Conservation (phyloP, 1,140 invertebrate genomes). For the Chionoecetes opilio region DNA sequence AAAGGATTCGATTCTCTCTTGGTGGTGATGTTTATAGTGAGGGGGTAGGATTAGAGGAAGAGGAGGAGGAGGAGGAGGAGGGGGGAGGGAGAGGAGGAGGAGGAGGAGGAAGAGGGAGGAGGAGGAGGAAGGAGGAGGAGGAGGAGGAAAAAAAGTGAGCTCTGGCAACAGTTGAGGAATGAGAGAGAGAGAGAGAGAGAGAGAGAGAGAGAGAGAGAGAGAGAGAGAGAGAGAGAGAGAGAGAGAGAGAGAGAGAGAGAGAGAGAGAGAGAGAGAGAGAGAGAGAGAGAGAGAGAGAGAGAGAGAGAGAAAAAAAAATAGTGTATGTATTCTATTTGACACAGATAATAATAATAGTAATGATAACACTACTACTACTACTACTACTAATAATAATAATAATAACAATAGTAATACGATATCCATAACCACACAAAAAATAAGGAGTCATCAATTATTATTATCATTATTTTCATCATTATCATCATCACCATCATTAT, state of each 20-base stretch:
- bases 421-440: too few species aligned
- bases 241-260: constrained; percentile 25
- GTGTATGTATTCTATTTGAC: neutral
- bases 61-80: neutral
- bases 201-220: constrained; percentile 7
- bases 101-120: neutral
- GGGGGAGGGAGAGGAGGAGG: neutral
- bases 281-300: constrained; percentile 8
- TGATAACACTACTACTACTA: neutral
- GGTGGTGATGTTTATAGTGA: neutral
- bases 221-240: constrained; percentile 27
- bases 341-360: neutral
- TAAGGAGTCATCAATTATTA: too few species aligned
- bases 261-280: constrained; percentile 17
- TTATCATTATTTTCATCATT: too few species aligned
- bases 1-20: neutral
- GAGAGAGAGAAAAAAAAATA: neutral
- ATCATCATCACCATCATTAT: too few species aligned
- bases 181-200: neutral
- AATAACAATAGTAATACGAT: too few species aligned
- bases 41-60: neutral
- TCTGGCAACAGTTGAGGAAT: neutral
- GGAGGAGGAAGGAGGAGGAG: neutral
- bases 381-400: neutral
- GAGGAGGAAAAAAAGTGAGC: neutral